phyloP scores from a whole-genome alignment of 2,797 vertebrate genomes.

The Heterohyrax brucei region DNA sequence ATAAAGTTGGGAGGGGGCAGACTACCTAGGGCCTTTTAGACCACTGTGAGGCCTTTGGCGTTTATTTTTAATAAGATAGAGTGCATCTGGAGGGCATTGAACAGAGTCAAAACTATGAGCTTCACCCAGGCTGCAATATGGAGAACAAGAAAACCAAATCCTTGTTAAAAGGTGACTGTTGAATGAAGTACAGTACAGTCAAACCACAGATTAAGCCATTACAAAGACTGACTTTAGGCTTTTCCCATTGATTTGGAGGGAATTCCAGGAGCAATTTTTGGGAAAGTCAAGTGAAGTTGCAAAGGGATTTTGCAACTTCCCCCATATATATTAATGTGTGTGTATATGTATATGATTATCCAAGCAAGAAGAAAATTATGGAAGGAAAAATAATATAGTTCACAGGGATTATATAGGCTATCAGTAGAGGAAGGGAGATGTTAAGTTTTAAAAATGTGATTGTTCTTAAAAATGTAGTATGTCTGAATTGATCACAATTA shows the following conservation, averaged over 20 bases:
- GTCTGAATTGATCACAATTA: neutral
- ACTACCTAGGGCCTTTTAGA: neutral
- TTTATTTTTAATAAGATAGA: neutral
- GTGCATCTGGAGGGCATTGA: neutral
- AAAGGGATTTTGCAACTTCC: neutral
- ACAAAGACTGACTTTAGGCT: neutral
- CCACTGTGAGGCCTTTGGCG: neutral
- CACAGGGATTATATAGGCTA: neutral
- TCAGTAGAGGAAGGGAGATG: neutral
- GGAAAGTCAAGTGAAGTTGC: neutral
- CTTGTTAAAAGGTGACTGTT: neutral
- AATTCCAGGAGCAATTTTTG: neutral
- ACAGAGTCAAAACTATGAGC: neutral
- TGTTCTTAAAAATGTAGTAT: neutral
- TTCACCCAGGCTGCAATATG: neutral
- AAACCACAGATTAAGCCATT: neutral
- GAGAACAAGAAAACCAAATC: neutral
- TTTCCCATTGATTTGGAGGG: neutral
- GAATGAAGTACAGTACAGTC: constrained; percentile 6
- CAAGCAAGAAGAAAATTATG: neutral
- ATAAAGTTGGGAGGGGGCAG: neutral
- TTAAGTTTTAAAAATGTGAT: neutral
- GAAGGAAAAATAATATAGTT: neutral
- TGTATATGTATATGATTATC: neutral
- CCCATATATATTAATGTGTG: neutral